Evolutionary conservation across 2,888 invertebrate genomes (phyloP), one percentile per base, ranked within the genome.

Genomic region (Phalera bucephala): DNA sequence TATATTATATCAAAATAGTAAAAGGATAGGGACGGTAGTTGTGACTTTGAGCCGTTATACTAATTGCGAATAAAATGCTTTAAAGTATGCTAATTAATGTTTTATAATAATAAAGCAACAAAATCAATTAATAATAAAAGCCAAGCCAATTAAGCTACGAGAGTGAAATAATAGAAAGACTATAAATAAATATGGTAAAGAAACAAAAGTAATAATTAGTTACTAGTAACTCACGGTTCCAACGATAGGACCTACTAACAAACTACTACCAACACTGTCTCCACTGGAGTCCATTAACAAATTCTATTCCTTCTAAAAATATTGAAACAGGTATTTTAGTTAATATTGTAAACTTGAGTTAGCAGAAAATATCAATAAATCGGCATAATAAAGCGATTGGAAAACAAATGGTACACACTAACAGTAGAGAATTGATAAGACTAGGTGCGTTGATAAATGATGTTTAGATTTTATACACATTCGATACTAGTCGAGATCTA

Each of bases 361-460:
- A 7, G 12, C 10, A 10, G 23, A 23, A 33, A 25, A 11, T 29
- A 27, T 13, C 22, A 33, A 47, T 47, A 47, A 37, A 47, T 47
- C 34, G 17, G 11, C 30, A 37, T 35, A 33, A 31, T 42, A 36
- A 45, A 36, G 35, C 25, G 17, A 31, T 29, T 31, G 33, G 21
- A 36, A n/a, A 46, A 41, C 21, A 19, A 28, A 33, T 35, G 31
- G 11, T 33, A 31, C 17, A 40, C 14, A 9, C 27, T 14, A 27
- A 26, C 25, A 31, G 17, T 33, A 27, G 29, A n/a, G 26, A 33
- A 32, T 34, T 13, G 30, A 42, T 46, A 35, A 32, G 30, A 35
- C 42, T 37, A 42, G 32, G n/a, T 31, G 13, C 23, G 19, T 30
- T 38, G 37, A 33, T 33, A 42, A 21, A 47, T 47, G 11, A 19